These are phyloP conservation scores for Diorhabda carinulata DNA, from an alignment of 1,140 invertebrate genomes.

Conservation along the genomic window DNA sequence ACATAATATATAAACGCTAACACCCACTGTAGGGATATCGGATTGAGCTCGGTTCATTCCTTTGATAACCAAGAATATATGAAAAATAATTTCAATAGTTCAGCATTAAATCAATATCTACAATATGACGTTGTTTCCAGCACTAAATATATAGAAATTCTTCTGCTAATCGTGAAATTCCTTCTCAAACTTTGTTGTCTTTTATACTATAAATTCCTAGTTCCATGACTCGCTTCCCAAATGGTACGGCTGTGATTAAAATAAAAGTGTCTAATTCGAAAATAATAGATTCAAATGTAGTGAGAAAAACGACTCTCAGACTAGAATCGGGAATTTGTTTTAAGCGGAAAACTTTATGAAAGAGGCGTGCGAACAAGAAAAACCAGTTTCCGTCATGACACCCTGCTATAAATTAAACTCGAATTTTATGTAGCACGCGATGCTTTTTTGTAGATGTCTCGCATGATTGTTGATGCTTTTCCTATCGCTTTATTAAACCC, in stretches of 20 bases:
- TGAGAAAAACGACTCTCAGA: neutral
- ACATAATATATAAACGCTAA: no score
- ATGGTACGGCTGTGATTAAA: neutral
- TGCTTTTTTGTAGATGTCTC: conserved; percentile 1
- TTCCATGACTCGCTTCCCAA: no score
- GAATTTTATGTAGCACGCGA: conserved; percentile 24
- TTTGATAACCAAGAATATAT: no score
- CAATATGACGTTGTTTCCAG: no score
- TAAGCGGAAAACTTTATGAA: conserved; percentile 24
- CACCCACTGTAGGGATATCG: no score
- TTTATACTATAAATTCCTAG: no score
- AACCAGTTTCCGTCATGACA: conserved; percentile 25
- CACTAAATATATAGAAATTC: no score
- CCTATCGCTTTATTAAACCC: neutral
- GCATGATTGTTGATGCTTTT: neutral
- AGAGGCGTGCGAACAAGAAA: conserved; percentile 26
- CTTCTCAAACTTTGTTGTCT: no score
- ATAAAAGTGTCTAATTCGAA: neutral
- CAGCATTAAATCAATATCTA: no score
- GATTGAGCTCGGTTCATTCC: no score
- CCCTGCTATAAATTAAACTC: conserved; percentile 7
- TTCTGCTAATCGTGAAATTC: no score
- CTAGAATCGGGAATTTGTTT: conserved; percentile 24
- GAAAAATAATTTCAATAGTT: no score
- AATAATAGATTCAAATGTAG: neutral